phyloP scores from a whole-genome alignment of 2,888 invertebrate genomes.

The Apamea epomidion region DNA sequence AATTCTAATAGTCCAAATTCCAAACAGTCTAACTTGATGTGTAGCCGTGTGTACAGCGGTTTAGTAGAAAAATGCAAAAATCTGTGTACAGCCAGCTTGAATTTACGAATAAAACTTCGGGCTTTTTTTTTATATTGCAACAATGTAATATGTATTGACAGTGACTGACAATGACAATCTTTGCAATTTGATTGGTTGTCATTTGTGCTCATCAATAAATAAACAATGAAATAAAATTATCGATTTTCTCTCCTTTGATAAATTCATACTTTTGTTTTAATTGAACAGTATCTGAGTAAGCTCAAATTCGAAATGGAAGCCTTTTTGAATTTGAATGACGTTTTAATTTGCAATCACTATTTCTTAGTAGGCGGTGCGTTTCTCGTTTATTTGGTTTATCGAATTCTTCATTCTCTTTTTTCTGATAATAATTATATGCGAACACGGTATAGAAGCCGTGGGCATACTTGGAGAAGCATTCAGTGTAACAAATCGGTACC shows the following conservation, averaged over 20 bases:
- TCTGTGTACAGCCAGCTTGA: no score
- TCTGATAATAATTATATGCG: constrained; percentile 82
- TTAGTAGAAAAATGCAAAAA: no score
- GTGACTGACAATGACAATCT: neutral
- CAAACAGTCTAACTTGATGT: no score
- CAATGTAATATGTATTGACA: no score
- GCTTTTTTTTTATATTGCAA: no score
- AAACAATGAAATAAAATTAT: constrained; percentile 41
- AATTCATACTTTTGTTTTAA: constrained; percentile 33
- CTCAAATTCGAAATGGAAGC: constrained; percentile 71
- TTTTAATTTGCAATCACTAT: constrained; percentile 82
- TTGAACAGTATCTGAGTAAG: constrained; percentile 4
- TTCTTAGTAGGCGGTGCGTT: constrained; percentile 84
- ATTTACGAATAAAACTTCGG: no score
- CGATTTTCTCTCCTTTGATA: constrained; percentile 31
- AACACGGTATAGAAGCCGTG: constrained; percentile 80
- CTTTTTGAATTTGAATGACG: constrained; percentile 76
- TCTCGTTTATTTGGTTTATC: constrained; percentile 83
- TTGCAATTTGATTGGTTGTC: neutral
- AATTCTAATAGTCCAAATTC: no score
- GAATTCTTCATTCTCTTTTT: constrained; percentile 81
- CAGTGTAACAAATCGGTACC: constrained; percentile 88
- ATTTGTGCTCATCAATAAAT: constrained; percentile 4
- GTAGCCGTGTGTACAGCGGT: no score
- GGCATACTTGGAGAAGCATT: constrained; percentile 89